Conservation (phyloP, 2,113 vertebrate genomes). For the Neotragus moschatus region DNA sequence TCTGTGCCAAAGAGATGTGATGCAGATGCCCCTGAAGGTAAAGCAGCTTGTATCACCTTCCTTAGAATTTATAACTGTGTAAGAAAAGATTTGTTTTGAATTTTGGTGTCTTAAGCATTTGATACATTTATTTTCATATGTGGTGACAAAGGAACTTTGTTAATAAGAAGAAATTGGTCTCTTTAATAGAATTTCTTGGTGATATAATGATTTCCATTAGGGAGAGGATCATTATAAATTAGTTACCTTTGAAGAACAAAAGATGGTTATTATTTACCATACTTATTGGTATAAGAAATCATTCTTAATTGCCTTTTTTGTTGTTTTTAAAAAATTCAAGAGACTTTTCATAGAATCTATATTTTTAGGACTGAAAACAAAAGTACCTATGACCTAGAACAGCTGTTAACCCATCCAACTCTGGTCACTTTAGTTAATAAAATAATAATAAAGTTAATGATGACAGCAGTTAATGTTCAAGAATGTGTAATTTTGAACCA, state of each 20-base stretch:
- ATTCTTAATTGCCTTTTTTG: background rate
- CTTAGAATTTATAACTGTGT: background rate
- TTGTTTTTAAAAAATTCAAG: background rate
- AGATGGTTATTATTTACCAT: background rate
- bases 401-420: background rate
- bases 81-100: background rate
- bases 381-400: background rate
- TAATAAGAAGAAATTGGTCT: background rate
- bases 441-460: background rate
- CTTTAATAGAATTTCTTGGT: background rate
- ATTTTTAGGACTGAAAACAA: background rate
- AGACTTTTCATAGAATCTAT: background rate
- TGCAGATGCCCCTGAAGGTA: slow-evolving; percentile 95
- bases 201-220: background rate
- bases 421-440: background rate
- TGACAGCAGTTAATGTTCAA: background rate
- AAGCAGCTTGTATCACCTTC: slow-evolving; percentile 41
- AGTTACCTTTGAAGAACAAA: background rate
- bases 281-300: background rate
- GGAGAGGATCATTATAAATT: background rate
- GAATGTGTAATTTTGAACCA: background rate
- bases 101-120: background rate
- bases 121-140: slow-evolving; percentile 8
- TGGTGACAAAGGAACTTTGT: background rate
- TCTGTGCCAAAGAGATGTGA: slow-evolving; percentile 88